Conservation (phyloP, 2,113 vertebrate genomes). For the Hippolais icterina region DNA sequence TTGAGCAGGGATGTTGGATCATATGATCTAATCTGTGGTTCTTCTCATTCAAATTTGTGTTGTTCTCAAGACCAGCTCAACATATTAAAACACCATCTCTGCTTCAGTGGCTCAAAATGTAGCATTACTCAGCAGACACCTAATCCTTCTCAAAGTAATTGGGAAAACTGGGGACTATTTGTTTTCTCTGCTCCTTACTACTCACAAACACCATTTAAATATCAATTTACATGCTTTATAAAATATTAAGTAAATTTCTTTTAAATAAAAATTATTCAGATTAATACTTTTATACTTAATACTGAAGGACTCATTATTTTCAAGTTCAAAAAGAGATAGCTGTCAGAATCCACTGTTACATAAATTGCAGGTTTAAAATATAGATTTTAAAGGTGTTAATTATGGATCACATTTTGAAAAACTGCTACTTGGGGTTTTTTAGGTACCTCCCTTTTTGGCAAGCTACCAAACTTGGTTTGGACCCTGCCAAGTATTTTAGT, state of each 20-base stretch:
- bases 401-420: background rate
- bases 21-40: background rate
- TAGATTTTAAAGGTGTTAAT: background rate
- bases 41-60: background rate
- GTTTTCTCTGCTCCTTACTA: background rate
- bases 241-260: background rate
- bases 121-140: background rate
- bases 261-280: background rate
- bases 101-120: background rate
- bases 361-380: background rate
- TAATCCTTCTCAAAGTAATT: background rate
- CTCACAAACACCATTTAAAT: background rate
- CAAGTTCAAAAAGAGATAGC: background rate
- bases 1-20: background rate
- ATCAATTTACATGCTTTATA: background rate
- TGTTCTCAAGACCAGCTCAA: background rate
- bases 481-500: background rate
- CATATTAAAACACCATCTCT: background rate
- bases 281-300: background rate
- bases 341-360: background rate
- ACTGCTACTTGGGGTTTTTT: rapidly evolving
- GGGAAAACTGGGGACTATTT: background rate
- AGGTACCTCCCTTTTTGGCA: background rate
- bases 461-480: background rate
- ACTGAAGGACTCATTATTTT: background rate